Conservation (phyloP, 92 coral and sea anemone genomes). For the Porites evermanni region DNA sequence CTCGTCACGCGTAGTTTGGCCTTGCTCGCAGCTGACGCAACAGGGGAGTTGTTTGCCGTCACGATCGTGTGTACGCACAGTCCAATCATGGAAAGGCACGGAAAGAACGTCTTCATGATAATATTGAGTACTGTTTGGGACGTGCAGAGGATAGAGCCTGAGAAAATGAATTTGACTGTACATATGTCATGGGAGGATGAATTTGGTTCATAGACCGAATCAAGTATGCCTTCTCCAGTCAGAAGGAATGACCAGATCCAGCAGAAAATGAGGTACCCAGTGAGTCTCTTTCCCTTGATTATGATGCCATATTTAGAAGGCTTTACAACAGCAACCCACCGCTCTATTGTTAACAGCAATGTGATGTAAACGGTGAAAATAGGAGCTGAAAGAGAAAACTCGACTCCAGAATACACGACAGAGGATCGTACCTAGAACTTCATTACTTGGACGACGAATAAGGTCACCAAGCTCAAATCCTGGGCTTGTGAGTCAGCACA, state of each 20-base stretch:
- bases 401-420: conserved; percentile 77
- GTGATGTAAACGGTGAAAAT: conserved; percentile 71
- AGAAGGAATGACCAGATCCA: conserved; percentile 60
- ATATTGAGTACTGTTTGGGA: conserved; percentile 3
- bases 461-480: not conserved
- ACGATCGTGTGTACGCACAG: conserved; percentile 19
- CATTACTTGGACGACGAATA: not conserved
- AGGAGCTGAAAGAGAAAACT: conserved; percentile 74
- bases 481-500: not conserved
- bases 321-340: conserved; percentile 83
- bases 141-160: not conserved
- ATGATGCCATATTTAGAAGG: conserved; percentile 68
- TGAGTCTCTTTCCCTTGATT: conserved; percentile 52
- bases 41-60: not conserved
- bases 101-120: conserved; percentile 9
- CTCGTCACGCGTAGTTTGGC: conserved; percentile 16
- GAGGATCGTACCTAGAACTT: conserved; percentile 44
- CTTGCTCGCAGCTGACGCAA: conserved; percentile 21
- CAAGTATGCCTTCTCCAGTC: not conserved
- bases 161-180: conserved; percentile 1
- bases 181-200: not conserved
- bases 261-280: conserved; percentile 51
- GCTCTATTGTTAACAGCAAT: conserved; percentile 81
- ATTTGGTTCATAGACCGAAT: not conserved
- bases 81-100: conserved; percentile 9